phyloP scores from a whole-genome alignment of 64 coral and sea anemone species.

The Dendronephthya gigantea region DNA sequence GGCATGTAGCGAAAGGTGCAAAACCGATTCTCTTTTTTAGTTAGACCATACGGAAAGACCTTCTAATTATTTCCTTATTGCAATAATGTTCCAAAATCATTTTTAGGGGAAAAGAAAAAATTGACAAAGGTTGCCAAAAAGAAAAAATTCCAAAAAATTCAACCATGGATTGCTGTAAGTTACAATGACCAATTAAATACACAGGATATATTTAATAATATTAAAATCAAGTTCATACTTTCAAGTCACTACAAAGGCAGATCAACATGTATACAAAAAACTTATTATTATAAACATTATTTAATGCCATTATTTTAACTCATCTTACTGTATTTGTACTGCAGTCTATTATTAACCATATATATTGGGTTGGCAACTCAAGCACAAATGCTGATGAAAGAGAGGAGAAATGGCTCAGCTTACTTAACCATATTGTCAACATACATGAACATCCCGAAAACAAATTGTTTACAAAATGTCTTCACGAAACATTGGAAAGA shows the following conservation, averaged over 20 bases:
- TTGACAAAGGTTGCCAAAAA: too few species aligned
- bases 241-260: too few species aligned
- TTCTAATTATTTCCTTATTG: not conserved
- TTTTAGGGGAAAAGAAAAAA: constrained; percentile 26
- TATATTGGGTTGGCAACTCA: constrained; percentile 20
- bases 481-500: constrained; percentile 11
- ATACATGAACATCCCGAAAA: constrained; percentile 7
- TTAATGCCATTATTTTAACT: not conserved
- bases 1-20: constrained; percentile 22
- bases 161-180: constrained; percentile 31
- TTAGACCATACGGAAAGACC: not conserved
- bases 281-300: not conserved
- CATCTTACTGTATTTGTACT: not conserved
- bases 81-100: not conserved
- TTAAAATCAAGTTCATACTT: not conserved
- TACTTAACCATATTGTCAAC: constrained; percentile 17
- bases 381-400: not conserved
- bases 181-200: too few species aligned
- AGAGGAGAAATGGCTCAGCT: constrained; percentile 18
- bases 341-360: constrained; percentile 29
- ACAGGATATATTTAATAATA: not conserved
- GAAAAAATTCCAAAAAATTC: constrained; percentile 14
- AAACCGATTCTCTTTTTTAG: not conserved
- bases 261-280: not conserved
- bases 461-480: constrained; percentile 15